phyloP scores from a whole-genome alignment of 2,797 vertebrate genomes.

The Brotula barbata region DNA sequence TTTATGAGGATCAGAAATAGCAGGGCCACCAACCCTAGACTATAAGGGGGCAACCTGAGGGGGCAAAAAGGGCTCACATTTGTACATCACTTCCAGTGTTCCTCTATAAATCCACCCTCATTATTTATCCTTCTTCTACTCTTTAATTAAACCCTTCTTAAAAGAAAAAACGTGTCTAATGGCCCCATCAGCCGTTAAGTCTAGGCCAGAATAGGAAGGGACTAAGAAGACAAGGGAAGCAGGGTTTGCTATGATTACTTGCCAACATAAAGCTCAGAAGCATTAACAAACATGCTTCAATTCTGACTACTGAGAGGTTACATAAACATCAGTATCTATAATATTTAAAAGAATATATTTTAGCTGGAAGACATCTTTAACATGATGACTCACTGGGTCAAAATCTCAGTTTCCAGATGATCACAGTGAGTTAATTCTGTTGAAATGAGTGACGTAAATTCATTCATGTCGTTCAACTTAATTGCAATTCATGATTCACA shows the following conservation, averaged over 20 bases:
- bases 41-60: conserved; percentile 50
- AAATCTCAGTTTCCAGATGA: conserved; percentile 2
- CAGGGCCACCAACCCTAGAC: conserved; percentile 48
- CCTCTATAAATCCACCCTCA: conserved; percentile 1
- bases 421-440: not conserved
- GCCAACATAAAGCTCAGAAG: not conserved
- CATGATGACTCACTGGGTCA: not conserved
- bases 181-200: not conserved
- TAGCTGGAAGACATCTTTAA: not conserved
- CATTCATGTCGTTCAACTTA: conserved; percentile 3
- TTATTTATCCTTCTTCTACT: not conserved
- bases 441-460: not conserved
- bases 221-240: not conserved
- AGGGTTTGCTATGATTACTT: not conserved
- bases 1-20: conserved; percentile 80
- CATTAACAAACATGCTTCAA: not conserved
- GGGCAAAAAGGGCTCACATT: conserved; percentile 57
- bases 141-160: conserved; percentile 1
- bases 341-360: not conserved
- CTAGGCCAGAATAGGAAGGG: not conserved
- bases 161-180: not conserved
- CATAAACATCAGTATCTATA: conserved; percentile 2
- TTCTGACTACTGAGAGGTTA: not conserved
- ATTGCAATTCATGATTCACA: conserved; percentile 19
- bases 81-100: conserved; percentile 40